Conservation (phyloP, 2,113 vertebrate species). For the Megalops atlanticus region DNA sequence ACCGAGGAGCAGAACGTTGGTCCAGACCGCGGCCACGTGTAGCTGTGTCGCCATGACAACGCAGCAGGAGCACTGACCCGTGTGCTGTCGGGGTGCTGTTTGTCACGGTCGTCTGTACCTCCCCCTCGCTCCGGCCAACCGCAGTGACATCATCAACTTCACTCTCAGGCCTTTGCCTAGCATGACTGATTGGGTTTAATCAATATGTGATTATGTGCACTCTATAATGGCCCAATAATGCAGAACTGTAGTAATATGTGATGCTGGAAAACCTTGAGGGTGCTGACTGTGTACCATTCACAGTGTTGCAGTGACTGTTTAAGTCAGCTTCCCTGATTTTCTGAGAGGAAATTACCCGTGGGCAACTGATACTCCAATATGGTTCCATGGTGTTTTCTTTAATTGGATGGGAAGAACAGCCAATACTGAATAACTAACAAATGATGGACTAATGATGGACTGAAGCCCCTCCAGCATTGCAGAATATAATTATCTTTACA, state of each 20-base stretch:
- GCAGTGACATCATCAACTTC: background rate
- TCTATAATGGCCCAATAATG: background rate
- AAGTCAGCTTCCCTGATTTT: background rate
- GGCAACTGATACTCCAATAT: background rate
- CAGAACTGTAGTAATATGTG: background rate
- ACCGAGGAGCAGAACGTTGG: background rate
- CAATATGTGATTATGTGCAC: too few relatives aligned
- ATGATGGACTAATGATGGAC: background rate
- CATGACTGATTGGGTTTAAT: too few relatives aligned
- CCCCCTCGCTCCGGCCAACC: background rate
- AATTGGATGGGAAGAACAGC: background rate
- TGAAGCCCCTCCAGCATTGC: background rate
- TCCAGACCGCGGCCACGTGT: background rate
- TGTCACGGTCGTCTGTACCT: background rate
- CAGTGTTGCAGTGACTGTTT: background rate
- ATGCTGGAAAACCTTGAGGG: background rate
- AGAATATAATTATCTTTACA: background rate
- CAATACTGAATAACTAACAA: background rate
- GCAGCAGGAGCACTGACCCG: background rate
- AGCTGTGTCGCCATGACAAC: slow-evolving; percentile 16
- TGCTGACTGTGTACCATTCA: background rate
- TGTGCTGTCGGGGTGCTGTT: background rate
- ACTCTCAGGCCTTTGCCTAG: background rate
- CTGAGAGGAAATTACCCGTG: background rate
- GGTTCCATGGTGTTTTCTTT: background rate